Evolutionary conservation across 2,113 vertebrate genomes (phyloP).

Genomic region (Ailurus styani): DNA sequence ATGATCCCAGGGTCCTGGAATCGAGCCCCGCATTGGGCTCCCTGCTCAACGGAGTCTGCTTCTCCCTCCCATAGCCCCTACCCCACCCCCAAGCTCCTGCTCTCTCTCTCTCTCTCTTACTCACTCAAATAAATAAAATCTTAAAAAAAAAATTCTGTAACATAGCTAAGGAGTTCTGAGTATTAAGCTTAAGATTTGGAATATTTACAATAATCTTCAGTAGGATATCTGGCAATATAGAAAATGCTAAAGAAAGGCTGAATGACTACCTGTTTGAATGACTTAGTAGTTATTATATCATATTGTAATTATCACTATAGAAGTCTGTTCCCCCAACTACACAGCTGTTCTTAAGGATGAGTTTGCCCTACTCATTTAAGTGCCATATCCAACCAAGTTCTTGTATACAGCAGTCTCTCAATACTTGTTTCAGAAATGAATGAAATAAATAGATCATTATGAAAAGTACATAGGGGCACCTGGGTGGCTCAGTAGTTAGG

Average conservation of each 20-base stretch:
- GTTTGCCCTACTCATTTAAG: background rate
- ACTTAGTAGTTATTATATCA: background rate
- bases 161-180: background rate
- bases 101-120: too few species aligned
- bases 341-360: background rate
- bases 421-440: background rate
- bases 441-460: background rate
- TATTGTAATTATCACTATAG: background rate
- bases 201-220: background rate
- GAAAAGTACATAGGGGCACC: background rate
- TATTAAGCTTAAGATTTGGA: background rate
- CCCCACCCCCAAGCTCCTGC: background rate
- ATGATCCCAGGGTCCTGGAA: too few species aligned
- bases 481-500: too few species aligned
- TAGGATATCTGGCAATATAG: background rate
- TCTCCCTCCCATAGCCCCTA: background rate
- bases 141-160: background rate
- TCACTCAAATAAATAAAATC: background rate
- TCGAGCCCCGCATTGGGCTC: too few species aligned
- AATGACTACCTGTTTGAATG: background rate
- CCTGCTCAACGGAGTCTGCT: too few species aligned
- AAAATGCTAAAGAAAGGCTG: background rate
- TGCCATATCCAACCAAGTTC: background rate
- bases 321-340: background rate
- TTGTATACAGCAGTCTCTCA: fast-evolving